Percentiles rank a stretch among this genome's conserved stretches.
These are phyloP conservation scores for Hyperoodon ampullatus DNA, from an alignment of 2,113 vertebrate species.

Conservation along the genomic window DNA sequence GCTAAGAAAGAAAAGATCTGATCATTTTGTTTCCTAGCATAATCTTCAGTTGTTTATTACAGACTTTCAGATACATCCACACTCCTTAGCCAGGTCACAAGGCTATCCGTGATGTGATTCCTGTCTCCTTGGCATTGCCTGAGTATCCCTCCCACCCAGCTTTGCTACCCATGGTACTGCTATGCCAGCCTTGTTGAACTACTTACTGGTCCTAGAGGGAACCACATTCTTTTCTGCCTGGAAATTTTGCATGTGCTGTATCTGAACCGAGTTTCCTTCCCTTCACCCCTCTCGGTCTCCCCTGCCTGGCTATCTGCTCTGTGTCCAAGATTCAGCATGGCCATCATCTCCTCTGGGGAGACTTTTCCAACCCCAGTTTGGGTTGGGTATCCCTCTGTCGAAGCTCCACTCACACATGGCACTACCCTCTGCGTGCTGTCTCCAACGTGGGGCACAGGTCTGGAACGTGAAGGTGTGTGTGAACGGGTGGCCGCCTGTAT, in stretches of 20 bases:
- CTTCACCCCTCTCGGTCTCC: accelerated
- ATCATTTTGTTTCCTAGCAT: not conserved
- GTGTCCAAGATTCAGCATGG: not conserved
- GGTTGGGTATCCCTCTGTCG: not conserved
- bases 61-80: not conserved
- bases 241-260: not conserved
- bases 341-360: not conserved
- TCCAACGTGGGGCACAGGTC: not conserved
- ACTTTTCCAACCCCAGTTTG: no score
- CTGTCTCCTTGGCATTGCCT: not conserved
- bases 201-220: not conserved
- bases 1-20: not conserved
- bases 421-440: not conserved
- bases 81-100: not conserved
- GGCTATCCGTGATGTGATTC: not conserved
- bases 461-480: accelerated
- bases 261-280: not conserved
- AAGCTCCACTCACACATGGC: not conserved
- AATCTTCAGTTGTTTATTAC: not conserved
- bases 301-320: not conserved
- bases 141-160: no score
- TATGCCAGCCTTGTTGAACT: accelerated
- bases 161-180: not conserved
- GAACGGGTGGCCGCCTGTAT: not conserved
- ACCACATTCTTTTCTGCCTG: not conserved